These are phyloP conservation scores for Xestia ashworthii DNA, from an alignment of 2,888 invertebrate species.

Conservation along the genomic window DNA sequence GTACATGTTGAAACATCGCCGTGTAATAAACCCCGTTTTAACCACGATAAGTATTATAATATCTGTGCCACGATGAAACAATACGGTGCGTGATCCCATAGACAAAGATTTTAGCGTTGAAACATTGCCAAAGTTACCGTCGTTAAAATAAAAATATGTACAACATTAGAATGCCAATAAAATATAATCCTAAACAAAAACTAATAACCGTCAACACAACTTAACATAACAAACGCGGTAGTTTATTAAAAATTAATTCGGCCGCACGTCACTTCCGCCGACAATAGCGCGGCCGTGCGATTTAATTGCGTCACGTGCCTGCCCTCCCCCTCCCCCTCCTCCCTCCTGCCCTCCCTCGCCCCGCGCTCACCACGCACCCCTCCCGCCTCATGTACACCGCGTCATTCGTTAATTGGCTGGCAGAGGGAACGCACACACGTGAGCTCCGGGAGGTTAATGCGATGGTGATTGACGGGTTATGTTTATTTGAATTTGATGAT, in stretches of 20 bases:
- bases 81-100: background rate
- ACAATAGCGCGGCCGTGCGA: conserved; percentile 61
- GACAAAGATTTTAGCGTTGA: background rate
- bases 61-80: background rate
- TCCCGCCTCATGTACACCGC: background rate
- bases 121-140: background rate
- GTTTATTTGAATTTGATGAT: conserved; percentile 35
- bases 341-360: background rate
- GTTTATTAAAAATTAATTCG: conserved; percentile 68
- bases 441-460: conserved; percentile 48
- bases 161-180: background rate
- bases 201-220: conserved; percentile 59
- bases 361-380: conserved; percentile 3
- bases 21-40: background rate
- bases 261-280: conserved; percentile 61
- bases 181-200: conserved; percentile 50
- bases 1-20: too few relatives aligned
- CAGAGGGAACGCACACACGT: conserved; percentile 45
- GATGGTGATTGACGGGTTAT: conserved; percentile 52
- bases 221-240: conserved; percentile 56
- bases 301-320: conserved; percentile 71
- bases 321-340: conserved; percentile 27
- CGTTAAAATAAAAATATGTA: background rate
- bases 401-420: conserved; percentile 57
- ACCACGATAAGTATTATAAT: too few relatives aligned